Base-by-base conservation (phyloP, 1,140 invertebrate species). In the Dryas iulia region DNA sequence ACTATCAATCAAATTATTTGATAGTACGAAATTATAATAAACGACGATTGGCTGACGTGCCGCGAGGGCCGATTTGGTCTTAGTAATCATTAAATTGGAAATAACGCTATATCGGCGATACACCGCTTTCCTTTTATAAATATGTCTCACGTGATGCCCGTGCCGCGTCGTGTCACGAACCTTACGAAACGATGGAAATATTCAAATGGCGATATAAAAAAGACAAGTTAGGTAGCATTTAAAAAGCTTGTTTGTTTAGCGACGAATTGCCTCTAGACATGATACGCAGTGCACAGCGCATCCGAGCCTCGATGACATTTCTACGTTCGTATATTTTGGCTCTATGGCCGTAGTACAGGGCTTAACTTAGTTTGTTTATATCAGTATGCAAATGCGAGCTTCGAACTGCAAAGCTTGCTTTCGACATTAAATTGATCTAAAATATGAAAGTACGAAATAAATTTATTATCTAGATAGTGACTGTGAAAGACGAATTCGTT, bases 51-150 rank as follows among this genome's bases (percentile, higher is more conserved):
- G 73, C 62, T 88, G 83, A 89, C 89, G 83, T 89, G 87, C 81
- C 81, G 75, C 76, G 78, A 61, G 73, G 71, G 74, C 78, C 87
- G 83, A 85, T 85, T 84, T 85, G 74, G 79, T 87, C 90, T 89
- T 89, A 90, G 87, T 81, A 86, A 89, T 90, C 86, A 91, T 91
- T 91, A 91, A 91, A 91, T 91, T 89, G 89, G 87, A 89, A 88
- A 90, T 88, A 89, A 85, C 85, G 87, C 85, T 86, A 78, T 85
- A 89, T 88, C 79, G 84, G 66, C 82, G 77, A 88, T 89, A 87
- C 83, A 82, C 82, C 78, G 82, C 77, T 85, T 88, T 89, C 88
- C 87, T 89, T 90, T 90, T 88, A 90, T 89, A 89, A 91, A 91
- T 91, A 91, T 84, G 82, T 91, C 82, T 89, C 86, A 89, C 89